Base-by-base conservation (phyloP, 2,888 invertebrate genomes). In the Augochlorella aurata region DNA sequence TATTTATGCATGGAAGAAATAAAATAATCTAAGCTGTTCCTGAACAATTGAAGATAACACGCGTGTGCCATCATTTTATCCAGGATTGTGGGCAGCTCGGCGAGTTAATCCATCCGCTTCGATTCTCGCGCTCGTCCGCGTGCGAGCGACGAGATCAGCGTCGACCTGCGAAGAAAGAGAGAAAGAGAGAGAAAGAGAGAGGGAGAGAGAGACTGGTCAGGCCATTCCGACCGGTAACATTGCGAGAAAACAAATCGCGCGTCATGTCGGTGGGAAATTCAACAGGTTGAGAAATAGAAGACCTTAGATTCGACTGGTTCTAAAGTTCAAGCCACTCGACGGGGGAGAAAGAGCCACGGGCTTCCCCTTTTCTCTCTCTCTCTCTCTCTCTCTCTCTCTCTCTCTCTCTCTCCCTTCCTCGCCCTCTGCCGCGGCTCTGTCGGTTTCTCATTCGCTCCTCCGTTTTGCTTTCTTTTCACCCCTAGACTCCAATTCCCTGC, bases 201-300 rank as follows among this genome's bases (percentile, higher is more conserved):
- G 38, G 3, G 38, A 38, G 3, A 38, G 18, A 50, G 7, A 18
- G 18, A 16, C n/a, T 2, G 50, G 50, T 7, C 50, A 16, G 50
- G 73, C 44, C 74, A 58, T 79, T 72, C 14, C 73, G 67, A 21
- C 63, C 24, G 80, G 75, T 77, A 85, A 74, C 69, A 71, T 71
- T 61, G 52, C 49, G 78, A 73, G 83, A 78, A 85, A 87, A 85
- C 83, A 87, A 85, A 87, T 87, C 71, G 84, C 65, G 76, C 83
- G 74, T 85, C 79, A 77, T 79, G 85, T 84, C 80, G 73, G 79
- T 76, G 75, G 77, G 74, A 79, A 78, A 75, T 81, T 88, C 87
- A 88, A 87, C 87, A 87, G 87, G 87, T 87, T 87, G 87, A 85
- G 84, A 79, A 86, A 87, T 79, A 77, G 74, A 66, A 78, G 52